phyloP scores from a whole-genome alignment of 2,888 invertebrate species.

The Heliconius ethilla region DNA sequence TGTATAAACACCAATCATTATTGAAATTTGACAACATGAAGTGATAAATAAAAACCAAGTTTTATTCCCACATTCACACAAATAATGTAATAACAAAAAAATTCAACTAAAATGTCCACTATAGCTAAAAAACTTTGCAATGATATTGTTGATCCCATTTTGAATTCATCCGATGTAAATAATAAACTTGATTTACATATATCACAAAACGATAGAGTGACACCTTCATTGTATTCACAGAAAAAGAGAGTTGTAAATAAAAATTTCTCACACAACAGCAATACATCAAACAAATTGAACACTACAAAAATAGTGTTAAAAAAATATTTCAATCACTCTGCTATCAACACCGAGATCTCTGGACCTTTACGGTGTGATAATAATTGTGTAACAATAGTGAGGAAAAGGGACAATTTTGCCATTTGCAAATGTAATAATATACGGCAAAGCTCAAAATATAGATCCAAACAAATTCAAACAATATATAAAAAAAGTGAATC shows the following conservation, averaged over 20 bases:
- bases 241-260: constrained; percentile 56
- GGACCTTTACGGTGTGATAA: constrained; percentile 57
- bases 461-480: constrained; percentile 56
- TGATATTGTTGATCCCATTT: constrained; percentile 59
- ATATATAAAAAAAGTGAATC: constrained; percentile 42
- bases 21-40: not conserved
- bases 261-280: constrained; percentile 47
- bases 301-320: constrained; percentile 51
- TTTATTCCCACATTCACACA: not conserved
- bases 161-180: constrained; percentile 47
- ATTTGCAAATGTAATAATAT: constrained; percentile 52
- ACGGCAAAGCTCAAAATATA: constrained; percentile 44
- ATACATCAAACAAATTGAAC: constrained; percentile 48
- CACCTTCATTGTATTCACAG: constrained; percentile 51
- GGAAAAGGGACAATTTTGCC: constrained; percentile 52
- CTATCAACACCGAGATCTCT: constrained; percentile 57
- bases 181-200: constrained; percentile 31
- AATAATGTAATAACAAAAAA: not conserved
- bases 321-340: constrained; percentile 52
- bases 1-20: not conserved
- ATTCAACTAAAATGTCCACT: constrained; percentile 54
- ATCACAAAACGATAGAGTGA: constrained; percentile 47
- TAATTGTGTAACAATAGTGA: constrained; percentile 59
- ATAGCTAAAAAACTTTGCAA: constrained; percentile 61
- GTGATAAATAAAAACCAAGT: not conserved